phyloP scores from a whole-genome alignment of 2,888 invertebrate species.

The Philhelius pedissequus region DNA sequence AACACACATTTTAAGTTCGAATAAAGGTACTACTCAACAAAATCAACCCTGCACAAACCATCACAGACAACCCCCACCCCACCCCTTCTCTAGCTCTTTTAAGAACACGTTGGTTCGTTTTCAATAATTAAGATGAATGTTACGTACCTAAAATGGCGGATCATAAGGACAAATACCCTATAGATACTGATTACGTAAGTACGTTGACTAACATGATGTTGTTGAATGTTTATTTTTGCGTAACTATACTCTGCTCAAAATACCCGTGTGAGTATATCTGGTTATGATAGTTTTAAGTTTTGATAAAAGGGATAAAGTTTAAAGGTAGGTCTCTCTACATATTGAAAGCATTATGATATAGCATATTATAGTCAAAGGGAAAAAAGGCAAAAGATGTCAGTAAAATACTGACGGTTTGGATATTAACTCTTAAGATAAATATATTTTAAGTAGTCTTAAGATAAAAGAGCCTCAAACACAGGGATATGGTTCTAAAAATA shows the following conservation, averaged over 20 bases:
- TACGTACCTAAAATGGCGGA: constrained; percentile 41
- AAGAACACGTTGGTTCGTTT: constrained; percentile 37
- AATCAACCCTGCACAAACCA: background rate
- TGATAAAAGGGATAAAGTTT: background rate
- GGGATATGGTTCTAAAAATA: background rate
- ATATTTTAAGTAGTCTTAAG: background rate
- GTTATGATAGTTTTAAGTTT: constrained; percentile 21
- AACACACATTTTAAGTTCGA: background rate
- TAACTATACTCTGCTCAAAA: background rate
- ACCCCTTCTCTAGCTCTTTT: background rate
- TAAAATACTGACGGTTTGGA: background rate
- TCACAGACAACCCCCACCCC: background rate
- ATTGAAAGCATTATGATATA: background rate
- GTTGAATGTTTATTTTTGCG: constrained; percentile 24
- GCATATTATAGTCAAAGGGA: background rate
- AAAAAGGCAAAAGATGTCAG: background rate
- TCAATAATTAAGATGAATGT: constrained; percentile 55
- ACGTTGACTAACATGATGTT: constrained; percentile 34
- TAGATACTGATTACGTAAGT: constrained; percentile 37
- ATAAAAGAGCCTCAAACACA: background rate
- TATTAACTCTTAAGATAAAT: background rate
- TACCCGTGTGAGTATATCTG: too few species aligned
- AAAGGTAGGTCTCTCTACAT: background rate
- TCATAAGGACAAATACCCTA: constrained; percentile 31
- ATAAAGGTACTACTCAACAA: background rate